phyloP scores from a whole-genome alignment of 2,888 invertebrate species.

The Mycalesis mineus region DNA sequence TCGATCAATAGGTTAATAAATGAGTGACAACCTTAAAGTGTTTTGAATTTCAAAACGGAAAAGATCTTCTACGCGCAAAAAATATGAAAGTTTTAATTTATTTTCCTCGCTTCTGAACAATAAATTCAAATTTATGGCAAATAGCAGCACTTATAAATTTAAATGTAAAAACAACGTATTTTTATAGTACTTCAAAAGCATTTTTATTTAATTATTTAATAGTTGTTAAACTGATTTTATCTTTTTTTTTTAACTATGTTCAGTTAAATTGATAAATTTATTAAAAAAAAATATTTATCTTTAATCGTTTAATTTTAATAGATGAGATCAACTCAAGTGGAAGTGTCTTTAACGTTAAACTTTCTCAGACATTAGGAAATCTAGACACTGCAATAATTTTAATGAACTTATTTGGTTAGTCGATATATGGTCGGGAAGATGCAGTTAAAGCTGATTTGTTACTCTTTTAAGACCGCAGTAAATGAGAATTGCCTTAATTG shows the following conservation, averaged over 20 bases:
- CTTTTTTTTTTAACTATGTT: too few relatives aligned
- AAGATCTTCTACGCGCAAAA: constrained; percentile 5
- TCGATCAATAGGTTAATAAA: background rate
- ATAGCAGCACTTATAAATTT: constrained; percentile 4
- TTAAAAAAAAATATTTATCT: too few relatives aligned
- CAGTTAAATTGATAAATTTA: too few relatives aligned
- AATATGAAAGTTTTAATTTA: constrained; percentile 11
- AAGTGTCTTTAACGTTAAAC: background rate
- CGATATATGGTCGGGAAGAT: constrained; percentile 1
- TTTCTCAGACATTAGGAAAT: background rate
- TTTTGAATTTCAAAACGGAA: constrained; percentile 2
- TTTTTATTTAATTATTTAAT: background rate
- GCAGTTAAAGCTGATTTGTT: constrained; percentile 47
- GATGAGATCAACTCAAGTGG: background rate
- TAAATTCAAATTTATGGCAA: constrained; percentile 8
- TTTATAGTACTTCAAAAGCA: background rate
- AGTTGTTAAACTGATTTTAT: background rate
- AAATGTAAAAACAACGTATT: background rate
- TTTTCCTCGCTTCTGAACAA: constrained; percentile 1
- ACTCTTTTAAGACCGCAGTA: constrained; percentile 66
- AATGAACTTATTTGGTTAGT: background rate
- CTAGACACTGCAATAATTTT: background rate
- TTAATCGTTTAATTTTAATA: background rate
- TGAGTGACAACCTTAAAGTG: background rate
- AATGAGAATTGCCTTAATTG: constrained; percentile 75